Evolutionary conservation across 2,113 vertebrate species (phyloP).

Genomic region (Brienomyrus longianalis): DNA sequence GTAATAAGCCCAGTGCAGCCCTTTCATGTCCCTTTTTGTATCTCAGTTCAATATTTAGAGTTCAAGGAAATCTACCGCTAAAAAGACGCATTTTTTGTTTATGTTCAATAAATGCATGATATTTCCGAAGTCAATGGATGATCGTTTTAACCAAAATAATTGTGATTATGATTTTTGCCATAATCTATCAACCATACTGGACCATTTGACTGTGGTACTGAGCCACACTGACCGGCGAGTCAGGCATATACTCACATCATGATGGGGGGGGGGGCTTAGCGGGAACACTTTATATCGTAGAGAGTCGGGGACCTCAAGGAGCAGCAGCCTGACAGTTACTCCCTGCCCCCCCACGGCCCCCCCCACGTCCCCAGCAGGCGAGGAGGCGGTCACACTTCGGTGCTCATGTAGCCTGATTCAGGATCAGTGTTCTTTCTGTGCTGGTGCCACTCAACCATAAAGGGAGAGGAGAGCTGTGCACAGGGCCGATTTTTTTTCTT

Average conservation of each 20-base stretch:
- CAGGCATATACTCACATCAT: no score
- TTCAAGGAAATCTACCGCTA: neutral
- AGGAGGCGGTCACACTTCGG: conserved; percentile 49
- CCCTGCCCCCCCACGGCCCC: neutral
- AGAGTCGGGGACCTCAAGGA: neutral
- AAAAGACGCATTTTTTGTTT: no score
- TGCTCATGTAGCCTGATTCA: conserved; percentile 51
- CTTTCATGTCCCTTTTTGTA: neutral
- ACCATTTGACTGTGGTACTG: neutral
- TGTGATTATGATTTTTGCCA: neutral
- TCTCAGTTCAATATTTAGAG: neutral
- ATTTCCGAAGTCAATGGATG: neutral
- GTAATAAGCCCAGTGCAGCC: no score
- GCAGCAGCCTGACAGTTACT: neutral
- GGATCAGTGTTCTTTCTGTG: conserved; percentile 40
- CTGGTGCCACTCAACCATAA: conserved; percentile 33
- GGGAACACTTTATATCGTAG: neutral
- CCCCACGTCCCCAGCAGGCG: neutral
- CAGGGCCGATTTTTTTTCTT: no score
- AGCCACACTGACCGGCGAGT: neutral
- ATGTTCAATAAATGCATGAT: neutral
- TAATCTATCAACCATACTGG: neutral
- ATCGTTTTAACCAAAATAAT: neutral
- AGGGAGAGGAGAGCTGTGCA: conserved; percentile 21
- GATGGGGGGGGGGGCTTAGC: neutral